Evolutionary conservation across 2,888 invertebrate genomes (phyloP), one percentile per base, ranked within the genome.

Genomic region (Palloptera scutellata): DNA sequence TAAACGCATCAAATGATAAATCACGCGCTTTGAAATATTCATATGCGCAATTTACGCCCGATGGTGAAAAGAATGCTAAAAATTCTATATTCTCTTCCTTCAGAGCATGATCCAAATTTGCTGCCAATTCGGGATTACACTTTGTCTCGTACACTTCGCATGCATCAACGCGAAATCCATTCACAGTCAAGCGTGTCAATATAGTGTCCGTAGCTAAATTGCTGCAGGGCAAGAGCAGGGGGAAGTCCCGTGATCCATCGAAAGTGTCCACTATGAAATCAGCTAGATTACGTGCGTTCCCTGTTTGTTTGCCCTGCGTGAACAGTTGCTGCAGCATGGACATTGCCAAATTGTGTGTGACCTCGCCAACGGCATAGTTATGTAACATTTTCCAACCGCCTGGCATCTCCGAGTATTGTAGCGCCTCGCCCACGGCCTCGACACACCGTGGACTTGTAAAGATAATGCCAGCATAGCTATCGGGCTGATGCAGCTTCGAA

Each of bases 31-130:
- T 81, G 19, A 88, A 82, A 73, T 86, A 83, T 1, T 86, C 83
- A 48, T 85, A 72, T 0, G 86, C 84, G 75, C 84, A 87, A 64
- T 85, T 85, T 0, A 88, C 84, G 19, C 88, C 89, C 6, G 89
- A 89, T 1, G 89, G 89, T 74, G 89, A 89, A 72, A 89, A 89
- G 80, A 88, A 89, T 1, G 88, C 86, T 48, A 88, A 75, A 77
- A 81, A 88, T 73, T 88, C 87, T 1, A 87, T 84, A 53, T 87
- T 83, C 45, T 82, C 78, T 2, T 85, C 75, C 40, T 75, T 72
- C 0, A 85, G 75, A 1, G 83, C 78, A 1, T 72, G 72, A 30
- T 87, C 82, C 55, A 88, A 85, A 70, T 84, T 79, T 48, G 83
- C 82, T 10, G 79, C 82, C 62, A 89, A 76, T 67, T 84, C 81